These are phyloP conservation scores for Mus pahari DNA, from an alignment of 2,113 vertebrate genomes.

Conservation along the genomic window DNA sequence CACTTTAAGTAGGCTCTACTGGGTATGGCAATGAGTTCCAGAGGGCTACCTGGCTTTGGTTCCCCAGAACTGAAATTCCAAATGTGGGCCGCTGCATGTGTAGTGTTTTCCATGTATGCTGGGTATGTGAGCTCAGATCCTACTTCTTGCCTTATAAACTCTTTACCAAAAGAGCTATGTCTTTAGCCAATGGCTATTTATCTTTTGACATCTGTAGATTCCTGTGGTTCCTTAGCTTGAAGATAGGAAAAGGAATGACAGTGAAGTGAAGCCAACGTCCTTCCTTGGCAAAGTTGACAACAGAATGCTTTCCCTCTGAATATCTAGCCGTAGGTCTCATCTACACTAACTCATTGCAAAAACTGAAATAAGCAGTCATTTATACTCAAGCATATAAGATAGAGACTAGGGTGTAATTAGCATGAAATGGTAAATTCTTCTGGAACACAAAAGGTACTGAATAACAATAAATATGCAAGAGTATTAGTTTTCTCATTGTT, in stretches of 20 bases:
- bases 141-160: not conserved
- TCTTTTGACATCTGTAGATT: not conserved
- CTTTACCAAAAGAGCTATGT: not conserved
- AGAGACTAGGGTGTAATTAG: not conserved
- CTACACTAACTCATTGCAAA: conserved; percentile 28
- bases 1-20: not conserved
- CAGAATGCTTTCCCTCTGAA: conserved; percentile 18
- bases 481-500: too few species aligned
- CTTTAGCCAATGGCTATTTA: not conserved
- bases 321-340: conserved; percentile 20
- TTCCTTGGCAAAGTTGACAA: not conserved
- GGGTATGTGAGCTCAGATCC: not conserved
- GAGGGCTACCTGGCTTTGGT: not conserved
- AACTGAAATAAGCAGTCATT: conserved; percentile 51
- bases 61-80: not conserved
- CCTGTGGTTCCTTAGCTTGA: not conserved
- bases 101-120: not conserved
- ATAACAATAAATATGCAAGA: not conserved
- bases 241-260: conserved; percentile 25
- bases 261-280: not conserved
- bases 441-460: conserved; percentile 3
- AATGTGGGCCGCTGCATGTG: too few species aligned
- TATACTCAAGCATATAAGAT: not conserved
- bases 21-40: not conserved
- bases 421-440: conserved; percentile 18